These are phyloP conservation scores for Brevimyrus niger DNA, from an alignment of 2,113 vertebrate genomes.

Conservation along the genomic window DNA sequence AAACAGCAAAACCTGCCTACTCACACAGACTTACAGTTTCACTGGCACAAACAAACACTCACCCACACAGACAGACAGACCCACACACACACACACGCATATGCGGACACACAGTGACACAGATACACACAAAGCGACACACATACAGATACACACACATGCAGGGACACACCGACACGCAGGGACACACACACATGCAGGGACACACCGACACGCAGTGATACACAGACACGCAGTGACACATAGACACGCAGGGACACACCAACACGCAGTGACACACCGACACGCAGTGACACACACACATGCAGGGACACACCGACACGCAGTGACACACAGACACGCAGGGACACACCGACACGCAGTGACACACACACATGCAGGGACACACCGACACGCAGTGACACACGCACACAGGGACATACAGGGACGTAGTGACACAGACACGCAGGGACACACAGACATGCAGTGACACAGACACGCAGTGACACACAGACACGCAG, in stretches of 20 bases:
- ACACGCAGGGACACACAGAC: slow-evolving; percentile 14
- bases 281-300: neutral
- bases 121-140: no score
- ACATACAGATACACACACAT: neutral
- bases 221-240: neutral
- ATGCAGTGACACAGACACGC: neutral
- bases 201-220: neutral
- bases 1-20: neutral
- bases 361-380: slow-evolving; percentile 12
- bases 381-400: no score
- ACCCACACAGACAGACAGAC: slow-evolving; percentile 15
- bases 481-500: no score
- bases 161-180: slow-evolving; percentile 13
- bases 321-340: no score
- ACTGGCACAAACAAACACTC: slow-evolving; percentile 17
- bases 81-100: neutral
- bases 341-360: neutral
- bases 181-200: neutral
- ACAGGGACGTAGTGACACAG: neutral
- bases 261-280: neutral
- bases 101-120: neutral
- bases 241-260: slow-evolving; percentile 5
- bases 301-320: no score
- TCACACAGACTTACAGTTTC: neutral
- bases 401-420: neutral